These are phyloP conservation scores for Drosophila subquinaria DNA, from an alignment of 2,888 invertebrate species.

Conservation along the genomic window DNA sequence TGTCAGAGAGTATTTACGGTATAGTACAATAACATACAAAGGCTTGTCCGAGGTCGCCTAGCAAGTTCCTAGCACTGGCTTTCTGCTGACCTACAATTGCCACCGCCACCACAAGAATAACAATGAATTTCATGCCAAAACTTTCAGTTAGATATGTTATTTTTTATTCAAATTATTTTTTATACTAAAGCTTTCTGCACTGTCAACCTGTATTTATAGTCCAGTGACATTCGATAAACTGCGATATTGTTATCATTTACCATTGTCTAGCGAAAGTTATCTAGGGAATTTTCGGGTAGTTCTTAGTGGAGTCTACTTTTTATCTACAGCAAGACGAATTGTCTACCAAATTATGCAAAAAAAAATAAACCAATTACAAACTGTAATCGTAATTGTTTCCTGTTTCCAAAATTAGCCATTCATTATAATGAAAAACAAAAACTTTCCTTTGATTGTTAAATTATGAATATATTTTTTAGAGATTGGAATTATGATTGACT, in stretches of 20 bases:
- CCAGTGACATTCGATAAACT: conserved; percentile 23
- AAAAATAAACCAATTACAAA: conserved; percentile 1
- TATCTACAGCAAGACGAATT: conserved; percentile 41
- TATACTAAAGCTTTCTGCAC: conserved; percentile 40
- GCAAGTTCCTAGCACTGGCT: conserved; percentile 49
- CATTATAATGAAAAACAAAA: background rate
- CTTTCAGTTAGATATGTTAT: background rate
- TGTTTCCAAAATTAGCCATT: conserved; percentile 1
- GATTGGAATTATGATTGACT: background rate
- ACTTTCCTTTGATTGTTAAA: background rate
- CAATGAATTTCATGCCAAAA: conserved; percentile 50
- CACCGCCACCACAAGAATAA: conserved; percentile 33
- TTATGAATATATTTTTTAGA: background rate
- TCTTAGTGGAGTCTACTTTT: background rate
- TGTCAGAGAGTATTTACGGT: rapidly evolving
- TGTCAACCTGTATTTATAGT: conserved; percentile 54
- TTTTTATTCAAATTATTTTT: conserved; percentile 11
- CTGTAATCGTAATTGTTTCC: background rate
- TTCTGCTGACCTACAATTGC: conserved; percentile 39
- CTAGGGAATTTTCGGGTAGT: conserved; percentile 25
- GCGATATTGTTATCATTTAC: conserved; percentile 42
- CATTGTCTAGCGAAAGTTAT: conserved; percentile 25
- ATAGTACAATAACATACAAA: conserved; percentile 32
- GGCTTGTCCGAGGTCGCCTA: conserved; percentile 19
- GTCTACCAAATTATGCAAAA: conserved; percentile 3